phyloP scores from a whole-genome alignment of 2,888 invertebrate genomes.

The Brassicogethes aeneus region DNA sequence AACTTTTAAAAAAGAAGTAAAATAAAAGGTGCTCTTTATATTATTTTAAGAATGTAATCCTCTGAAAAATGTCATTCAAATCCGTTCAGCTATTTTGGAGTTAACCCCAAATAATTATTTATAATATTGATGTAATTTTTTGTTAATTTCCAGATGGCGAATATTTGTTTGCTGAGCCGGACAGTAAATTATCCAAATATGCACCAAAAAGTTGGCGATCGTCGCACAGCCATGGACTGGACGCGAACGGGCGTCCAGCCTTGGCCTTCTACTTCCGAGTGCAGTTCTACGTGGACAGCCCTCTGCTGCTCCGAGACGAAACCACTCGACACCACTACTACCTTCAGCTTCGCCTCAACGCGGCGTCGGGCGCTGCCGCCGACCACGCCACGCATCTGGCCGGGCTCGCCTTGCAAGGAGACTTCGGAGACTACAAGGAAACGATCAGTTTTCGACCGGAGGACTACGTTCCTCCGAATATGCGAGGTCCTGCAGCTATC shows the following conservation, averaged over 20 bases:
- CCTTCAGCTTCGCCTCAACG: slow-evolving; percentile 87
- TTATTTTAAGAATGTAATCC: too few species aligned
- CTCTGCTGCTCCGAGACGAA: slow-evolving; percentile 82
- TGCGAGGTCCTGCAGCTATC: slow-evolving; percentile 47
- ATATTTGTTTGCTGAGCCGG: slow-evolving; percentile 89
- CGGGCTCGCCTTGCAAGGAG: slow-evolving; percentile 77
- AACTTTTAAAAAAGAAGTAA: too few species aligned
- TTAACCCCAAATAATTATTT: too few species aligned
- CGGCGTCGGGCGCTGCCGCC: slow-evolving; percentile 55
- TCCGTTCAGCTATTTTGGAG: too few species aligned
- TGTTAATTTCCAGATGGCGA: slow-evolving; percentile 68
- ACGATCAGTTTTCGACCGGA: slow-evolving; percentile 66
- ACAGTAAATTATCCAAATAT: slow-evolving; percentile 92
- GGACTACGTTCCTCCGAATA: slow-evolving; percentile 70
- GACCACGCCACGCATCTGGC: slow-evolving; percentile 72
- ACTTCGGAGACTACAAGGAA: slow-evolving; percentile 72
- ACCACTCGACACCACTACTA: slow-evolving; percentile 90
- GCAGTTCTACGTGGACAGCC: slow-evolving; percentile 90
- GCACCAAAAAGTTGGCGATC: slow-evolving; percentile 95
- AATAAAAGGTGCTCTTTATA: too few species aligned
- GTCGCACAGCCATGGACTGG: slow-evolving; percentile 84
- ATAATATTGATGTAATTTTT: too few species aligned
- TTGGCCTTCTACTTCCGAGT: slow-evolving; percentile 84
- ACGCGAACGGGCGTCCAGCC: slow-evolving; percentile 82
- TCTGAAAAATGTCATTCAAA: too few species aligned